Conservation (phyloP, 1,140 invertebrate genomes). For the Diachasma alloeum region DNA sequence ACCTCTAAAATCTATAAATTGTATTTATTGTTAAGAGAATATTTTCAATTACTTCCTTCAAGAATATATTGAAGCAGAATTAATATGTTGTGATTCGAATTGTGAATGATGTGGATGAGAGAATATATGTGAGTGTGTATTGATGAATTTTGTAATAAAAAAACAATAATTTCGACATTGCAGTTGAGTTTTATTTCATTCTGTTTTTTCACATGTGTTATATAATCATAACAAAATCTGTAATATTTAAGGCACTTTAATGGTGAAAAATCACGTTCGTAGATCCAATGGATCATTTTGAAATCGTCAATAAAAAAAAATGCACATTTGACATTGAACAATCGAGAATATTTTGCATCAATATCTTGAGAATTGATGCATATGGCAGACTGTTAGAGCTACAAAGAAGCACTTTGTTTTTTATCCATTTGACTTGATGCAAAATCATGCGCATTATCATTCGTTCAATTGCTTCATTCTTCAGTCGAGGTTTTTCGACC, state of each 20-base stretch:
- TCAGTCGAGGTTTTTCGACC: too few species aligned
- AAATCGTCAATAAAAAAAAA: background rate
- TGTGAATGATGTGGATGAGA: conserved; percentile 38
- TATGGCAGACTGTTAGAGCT: conserved; percentile 16
- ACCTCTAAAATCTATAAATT: conserved; percentile 15
- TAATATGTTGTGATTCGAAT: conserved; percentile 36
- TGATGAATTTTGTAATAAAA: conserved; percentile 56
- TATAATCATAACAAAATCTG: background rate
- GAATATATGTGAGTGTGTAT: conserved; percentile 40
- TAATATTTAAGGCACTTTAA: conserved; percentile 57
- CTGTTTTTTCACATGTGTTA: background rate
- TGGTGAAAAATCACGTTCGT: conserved; percentile 42
- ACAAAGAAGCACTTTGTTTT: background rate
- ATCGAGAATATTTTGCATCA: background rate
- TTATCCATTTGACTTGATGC: background rate
- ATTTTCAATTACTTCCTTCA: conserved; percentile 28
- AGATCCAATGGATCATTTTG: background rate
- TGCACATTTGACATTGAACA: background rate
- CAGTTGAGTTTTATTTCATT: background rate
- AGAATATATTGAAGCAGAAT: conserved; percentile 50
- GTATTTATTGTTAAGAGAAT: conserved; percentile 42
- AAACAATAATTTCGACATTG: conserved; percentile 22
- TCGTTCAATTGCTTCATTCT: background rate
- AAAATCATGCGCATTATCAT: background rate
- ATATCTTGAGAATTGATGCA: background rate